phyloP scores from a whole-genome alignment of 1,140 invertebrate genomes.

The Daktulosphaira vitifoliae region DNA sequence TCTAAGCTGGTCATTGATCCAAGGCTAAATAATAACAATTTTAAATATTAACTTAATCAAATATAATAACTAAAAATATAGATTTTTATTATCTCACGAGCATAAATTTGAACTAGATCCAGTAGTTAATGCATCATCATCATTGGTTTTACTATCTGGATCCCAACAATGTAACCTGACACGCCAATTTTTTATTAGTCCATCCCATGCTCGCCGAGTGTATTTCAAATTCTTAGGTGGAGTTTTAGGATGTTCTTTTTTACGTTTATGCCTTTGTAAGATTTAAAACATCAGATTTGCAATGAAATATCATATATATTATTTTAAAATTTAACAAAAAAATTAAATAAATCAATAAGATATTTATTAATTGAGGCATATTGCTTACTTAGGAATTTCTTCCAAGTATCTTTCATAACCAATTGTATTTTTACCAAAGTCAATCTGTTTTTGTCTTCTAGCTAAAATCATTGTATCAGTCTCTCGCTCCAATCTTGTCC shows the following conservation, averaged over 20 bases:
- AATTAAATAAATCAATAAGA: conserved; percentile 14
- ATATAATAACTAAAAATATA: too few species aligned
- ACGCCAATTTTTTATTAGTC: conserved; percentile 75
- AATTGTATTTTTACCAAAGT: conserved; percentile 88
- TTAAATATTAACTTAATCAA: too few species aligned
- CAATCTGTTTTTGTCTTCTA: conserved; percentile 84
- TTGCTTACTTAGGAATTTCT: conserved; percentile 64
- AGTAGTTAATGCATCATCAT: conserved; percentile 13
- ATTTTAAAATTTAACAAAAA: conserved; percentile 21
- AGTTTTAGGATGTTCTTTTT: conserved; percentile 67
- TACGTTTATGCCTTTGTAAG: conserved; percentile 59
- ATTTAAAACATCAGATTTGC: too few species aligned
- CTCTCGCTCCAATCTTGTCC: conserved; percentile 51
- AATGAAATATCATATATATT: too few species aligned
- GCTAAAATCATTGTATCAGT: conserved; percentile 60
- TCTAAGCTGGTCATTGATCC: conserved; percentile 27
- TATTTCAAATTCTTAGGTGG: conserved; percentile 80
- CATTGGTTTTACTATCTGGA: conserved; percentile 45
- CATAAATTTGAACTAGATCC: conserved; percentile 25
- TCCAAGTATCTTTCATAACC: conserved; percentile 73
- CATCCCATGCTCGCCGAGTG: conserved; percentile 83
- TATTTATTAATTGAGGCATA: background rate
- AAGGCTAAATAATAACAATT: background rate
- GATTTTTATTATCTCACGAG: conserved; percentile 13
- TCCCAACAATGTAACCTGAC: conserved; percentile 77